Base-by-base conservation (phyloP, 2,797 vertebrate genomes). In the Karalla daura region DNA sequence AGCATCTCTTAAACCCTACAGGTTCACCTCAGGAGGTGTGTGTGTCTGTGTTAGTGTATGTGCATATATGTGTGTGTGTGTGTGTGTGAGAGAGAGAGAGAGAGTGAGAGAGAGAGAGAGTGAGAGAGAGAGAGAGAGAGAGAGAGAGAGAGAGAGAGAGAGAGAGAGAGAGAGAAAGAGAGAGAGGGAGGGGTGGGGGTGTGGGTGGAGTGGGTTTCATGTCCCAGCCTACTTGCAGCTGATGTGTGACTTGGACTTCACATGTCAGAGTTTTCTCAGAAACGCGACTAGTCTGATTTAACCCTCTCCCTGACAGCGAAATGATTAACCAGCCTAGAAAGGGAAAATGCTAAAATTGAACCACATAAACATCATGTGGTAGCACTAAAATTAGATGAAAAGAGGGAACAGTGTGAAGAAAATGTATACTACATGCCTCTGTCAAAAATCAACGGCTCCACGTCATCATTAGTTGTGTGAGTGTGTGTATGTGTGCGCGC, bases 221-320 rank as follows among this genome's bases (percentile, higher is more conserved):
- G 40, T 70, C 61, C 4, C 54, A 70, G 49, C 28, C 53, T 37
- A 20, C 28, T 54, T 50, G 18, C 44, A 50, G 54, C 36, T 32
- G 60, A 65, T 32, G 63, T 75, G 75, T 75, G 77, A 70, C 14
- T 56, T 27, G 32, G 12, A 35, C 53, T 28, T 80, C 70, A 74
- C 66, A 65, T 63, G 52, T 70, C 44, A 32, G n/a, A 23, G 25
- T 50, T 74, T 71, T 56, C 44, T 25, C 15, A 18, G 74, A 74
- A 72, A 25, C 0, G 3, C 58, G n/a, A 14, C 18, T 2, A 2
- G 37, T 49, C 17, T 18, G 2, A 30, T 43, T 60, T 46, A 74
- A 45, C 21, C 17, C 40, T 46, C 5, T 5, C 11, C 15, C n/a
- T 2, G 5, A 37, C 5, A 25, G 2, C 13, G 28, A 25, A 1